These are phyloP conservation scores for Ormia ochracea DNA, from an alignment of 2,888 invertebrate genomes.

Conservation along the genomic window DNA sequence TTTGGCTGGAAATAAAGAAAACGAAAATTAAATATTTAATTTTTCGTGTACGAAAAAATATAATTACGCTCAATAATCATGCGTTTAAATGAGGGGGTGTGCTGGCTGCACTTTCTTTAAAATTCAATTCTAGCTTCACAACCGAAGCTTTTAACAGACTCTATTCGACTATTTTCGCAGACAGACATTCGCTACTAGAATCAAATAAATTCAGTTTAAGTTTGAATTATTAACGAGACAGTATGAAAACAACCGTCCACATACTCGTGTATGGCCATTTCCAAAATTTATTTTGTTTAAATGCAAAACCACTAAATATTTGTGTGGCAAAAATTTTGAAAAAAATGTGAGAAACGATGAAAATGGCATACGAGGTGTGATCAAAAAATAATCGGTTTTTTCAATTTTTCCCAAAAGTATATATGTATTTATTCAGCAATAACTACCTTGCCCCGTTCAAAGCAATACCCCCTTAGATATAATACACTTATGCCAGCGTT, in stretches of 20 bases:
- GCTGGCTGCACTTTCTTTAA: conserved; percentile 24
- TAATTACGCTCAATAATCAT: background rate
- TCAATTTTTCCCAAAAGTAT: too few species aligned
- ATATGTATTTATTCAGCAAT: too few species aligned
- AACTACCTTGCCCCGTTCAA: too few species aligned
- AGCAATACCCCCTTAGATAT: too few species aligned
- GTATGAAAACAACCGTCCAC: background rate
- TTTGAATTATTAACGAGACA: background rate
- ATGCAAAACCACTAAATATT: conserved; percentile 39
- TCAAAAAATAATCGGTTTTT: too few species aligned
- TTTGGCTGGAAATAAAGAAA: conserved; percentile 70
- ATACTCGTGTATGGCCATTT: background rate
- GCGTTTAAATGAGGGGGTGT: too few species aligned
- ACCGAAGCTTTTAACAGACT: conserved; percentile 49
- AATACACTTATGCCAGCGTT: too few species aligned
- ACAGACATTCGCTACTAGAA: background rate
- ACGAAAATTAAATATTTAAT: too few species aligned
- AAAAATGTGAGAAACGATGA: conserved; percentile 13
- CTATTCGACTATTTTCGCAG: conserved; percentile 45
- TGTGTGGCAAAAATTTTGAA: conserved; percentile 25
- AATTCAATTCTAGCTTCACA: conserved; percentile 25
- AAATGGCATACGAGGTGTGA: conserved; percentile 33
- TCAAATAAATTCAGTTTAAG: conserved; percentile 18
- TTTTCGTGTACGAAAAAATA: too few species aligned
- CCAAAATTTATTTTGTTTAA: conserved; percentile 22